These are phyloP conservation scores for Rhynchophorus ferrugineus DNA, from an alignment of 1,140 invertebrate genomes.

Conservation along the genomic window DNA sequence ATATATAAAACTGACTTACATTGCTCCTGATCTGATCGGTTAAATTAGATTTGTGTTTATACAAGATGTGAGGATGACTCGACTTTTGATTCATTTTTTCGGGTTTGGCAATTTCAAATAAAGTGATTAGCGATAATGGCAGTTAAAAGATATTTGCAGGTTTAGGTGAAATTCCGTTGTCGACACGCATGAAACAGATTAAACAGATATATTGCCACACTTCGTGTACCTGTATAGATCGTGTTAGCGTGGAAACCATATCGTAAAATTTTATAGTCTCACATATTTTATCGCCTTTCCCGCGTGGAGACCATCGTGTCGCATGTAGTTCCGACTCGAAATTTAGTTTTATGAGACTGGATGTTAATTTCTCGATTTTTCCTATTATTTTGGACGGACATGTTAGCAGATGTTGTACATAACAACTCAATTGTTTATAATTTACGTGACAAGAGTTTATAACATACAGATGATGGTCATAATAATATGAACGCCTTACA, in stretches of 20 bases:
- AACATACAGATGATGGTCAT: no score
- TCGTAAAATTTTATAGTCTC: constrained; percentile 16
- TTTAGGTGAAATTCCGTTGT: constrained; percentile 11
- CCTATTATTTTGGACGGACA: no score
- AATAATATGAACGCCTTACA: no score
- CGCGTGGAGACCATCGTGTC: constrained; percentile 1
- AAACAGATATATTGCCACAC: constrained; percentile 14
- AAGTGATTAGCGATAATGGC: constrained; percentile 15
- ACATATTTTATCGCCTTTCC: constrained; percentile 16
- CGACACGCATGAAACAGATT: constrained; percentile 17
- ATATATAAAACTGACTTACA: no score
- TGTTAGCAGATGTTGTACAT: no score
- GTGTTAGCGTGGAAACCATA: constrained; percentile 12
- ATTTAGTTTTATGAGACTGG: constrained; percentile 14
- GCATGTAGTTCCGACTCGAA: background rate
- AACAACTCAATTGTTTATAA: no score
- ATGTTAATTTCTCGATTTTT: constrained; percentile 17
- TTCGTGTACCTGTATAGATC: constrained; percentile 15
- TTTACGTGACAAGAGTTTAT: no score
- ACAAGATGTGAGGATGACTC: no score
- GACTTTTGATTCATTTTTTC: no score
- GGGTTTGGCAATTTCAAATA: no score
- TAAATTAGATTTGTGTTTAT: no score
- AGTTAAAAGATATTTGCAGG: constrained; percentile 14
- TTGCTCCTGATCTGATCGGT: no score